Evolutionary conservation across 2,113 vertebrate genomes (phyloP).

Genomic region (Reinhardtius hippoglossoides): DNA sequence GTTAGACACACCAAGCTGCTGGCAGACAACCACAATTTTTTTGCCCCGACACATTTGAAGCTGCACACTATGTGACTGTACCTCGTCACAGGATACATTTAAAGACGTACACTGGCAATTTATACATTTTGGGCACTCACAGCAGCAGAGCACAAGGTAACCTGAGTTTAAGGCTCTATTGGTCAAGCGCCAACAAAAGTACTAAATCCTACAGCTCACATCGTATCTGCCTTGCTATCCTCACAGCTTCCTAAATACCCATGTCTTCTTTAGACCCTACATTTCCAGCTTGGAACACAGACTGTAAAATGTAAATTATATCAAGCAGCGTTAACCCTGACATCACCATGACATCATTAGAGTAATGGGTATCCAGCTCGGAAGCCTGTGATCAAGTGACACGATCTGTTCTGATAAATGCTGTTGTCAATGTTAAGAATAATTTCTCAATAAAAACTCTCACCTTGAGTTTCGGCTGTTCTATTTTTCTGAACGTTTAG

Average conservation of each 20-base stretch:
- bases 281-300: neutral
- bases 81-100: neutral
- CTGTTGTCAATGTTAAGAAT: neutral
- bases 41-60: conserved; percentile 8
- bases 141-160: neutral
- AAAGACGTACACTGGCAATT: neutral
- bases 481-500: neutral
- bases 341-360: neutral
- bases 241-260: neutral
- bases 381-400: neutral
- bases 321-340: neutral
- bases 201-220: neutral
- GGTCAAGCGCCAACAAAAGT: neutral
- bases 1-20: neutral
- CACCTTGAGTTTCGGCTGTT: neutral
- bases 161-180: neutral
- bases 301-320: neutral
- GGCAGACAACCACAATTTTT: neutral
- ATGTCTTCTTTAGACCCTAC: neutral
- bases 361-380: neutral
- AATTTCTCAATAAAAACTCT: neutral
- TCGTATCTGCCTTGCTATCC: neutral
- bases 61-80: neutral
- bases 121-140: neutral
- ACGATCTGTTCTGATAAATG: neutral